phyloP scores from a whole-genome alignment of 2,113 vertebrate species.

The Galbula dea region DNA sequence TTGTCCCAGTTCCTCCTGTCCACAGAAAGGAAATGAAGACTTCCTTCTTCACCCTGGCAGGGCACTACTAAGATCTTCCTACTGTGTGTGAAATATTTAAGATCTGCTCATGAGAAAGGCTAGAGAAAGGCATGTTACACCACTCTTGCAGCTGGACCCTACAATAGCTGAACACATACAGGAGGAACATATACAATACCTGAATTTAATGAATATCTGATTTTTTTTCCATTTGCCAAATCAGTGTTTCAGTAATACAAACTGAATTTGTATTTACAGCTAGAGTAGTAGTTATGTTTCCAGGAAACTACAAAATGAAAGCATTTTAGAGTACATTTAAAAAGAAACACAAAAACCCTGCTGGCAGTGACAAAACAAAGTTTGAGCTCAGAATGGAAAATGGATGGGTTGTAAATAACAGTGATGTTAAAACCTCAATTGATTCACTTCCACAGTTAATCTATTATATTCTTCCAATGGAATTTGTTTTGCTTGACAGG shows the following conservation, averaged over 20 bases:
- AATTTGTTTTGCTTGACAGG: slow-evolving; percentile 62
- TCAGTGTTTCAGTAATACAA: neutral
- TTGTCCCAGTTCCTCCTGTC: neutral
- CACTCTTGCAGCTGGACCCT: neutral
- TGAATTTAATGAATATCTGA: neutral
- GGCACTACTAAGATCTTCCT: neutral
- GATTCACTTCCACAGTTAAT: slow-evolving; percentile 25
- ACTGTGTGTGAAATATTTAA: neutral
- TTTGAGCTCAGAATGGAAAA: slow-evolving; percentile 28
- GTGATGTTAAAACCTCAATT: slow-evolving; percentile 1
- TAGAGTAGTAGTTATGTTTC: neutral
- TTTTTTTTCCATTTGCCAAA: neutral
- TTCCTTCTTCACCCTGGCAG: neutral
- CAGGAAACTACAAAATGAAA: slow-evolving; percentile 6
- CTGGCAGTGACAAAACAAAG: slow-evolving; percentile 49
- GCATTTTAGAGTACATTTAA: neutral
- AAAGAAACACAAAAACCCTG: slow-evolving; percentile 26
- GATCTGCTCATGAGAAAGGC: neutral
- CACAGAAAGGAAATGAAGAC: neutral
- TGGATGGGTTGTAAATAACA: slow-evolving; percentile 11
- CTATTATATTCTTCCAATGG: slow-evolving; percentile 27
- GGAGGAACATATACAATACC: neutral
- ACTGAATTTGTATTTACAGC: neutral
- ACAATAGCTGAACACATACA: too few relatives aligned
- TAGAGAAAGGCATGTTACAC: accelerated